These are phyloP conservation scores for Leucophora obtusa DNA, from an alignment of 2,888 invertebrate species.

Conservation along the genomic window DNA sequence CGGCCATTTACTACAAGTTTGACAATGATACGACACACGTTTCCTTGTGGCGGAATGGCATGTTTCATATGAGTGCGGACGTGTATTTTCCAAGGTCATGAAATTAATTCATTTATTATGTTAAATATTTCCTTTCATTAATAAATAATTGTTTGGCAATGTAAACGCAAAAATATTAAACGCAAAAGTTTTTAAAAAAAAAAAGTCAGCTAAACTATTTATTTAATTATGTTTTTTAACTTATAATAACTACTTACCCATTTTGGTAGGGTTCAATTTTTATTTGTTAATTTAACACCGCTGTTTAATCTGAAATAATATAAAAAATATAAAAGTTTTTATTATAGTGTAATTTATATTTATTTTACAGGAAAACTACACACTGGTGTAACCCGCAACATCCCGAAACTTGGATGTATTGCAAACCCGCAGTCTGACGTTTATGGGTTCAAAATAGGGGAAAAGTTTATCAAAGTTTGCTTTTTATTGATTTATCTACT, in stretches of 20 bases:
- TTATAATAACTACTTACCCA: slow-evolving; percentile 50
- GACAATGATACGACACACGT: no score
- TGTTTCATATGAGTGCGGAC: not conserved
- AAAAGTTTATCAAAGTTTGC: no score
- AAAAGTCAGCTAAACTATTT: no score
- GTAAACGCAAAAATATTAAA: not conserved
- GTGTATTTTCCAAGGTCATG: not conserved
- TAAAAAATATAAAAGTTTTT: not conserved
- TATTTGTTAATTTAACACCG: not conserved
- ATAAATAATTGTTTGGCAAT: not conserved
- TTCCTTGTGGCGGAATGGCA: no score
- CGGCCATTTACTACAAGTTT: no score
- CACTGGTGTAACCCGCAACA: no score
- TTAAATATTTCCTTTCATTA: slow-evolving; percentile 13
- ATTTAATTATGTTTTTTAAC: not conserved
- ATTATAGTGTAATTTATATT: not conserved
- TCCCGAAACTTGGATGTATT: no score
- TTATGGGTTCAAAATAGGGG: no score
- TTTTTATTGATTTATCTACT: no score
- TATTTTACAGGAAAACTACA: no score
- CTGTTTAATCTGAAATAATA: slow-evolving; percentile 31
- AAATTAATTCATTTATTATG: slow-evolving; percentile 2
- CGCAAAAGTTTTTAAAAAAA: not conserved
- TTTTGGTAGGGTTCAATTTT: not conserved
- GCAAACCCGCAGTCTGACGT: no score